A percentile compares a stretch with the other conserved stretches of the same genome.
Evolutionary conservation across 2,888 invertebrate genomes (phyloP).

Genomic region (Osedax frankpressi): DNA sequence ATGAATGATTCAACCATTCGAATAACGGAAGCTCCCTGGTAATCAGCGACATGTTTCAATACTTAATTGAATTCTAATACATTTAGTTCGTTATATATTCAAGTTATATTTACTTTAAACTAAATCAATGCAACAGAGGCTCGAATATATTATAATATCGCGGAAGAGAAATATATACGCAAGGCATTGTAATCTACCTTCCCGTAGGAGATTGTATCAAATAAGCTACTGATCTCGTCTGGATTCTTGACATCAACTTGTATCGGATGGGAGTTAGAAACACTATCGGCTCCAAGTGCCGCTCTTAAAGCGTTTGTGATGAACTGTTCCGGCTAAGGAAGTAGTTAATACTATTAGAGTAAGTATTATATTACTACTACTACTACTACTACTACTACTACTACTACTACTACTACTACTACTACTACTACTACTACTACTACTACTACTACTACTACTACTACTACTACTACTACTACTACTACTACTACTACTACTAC

Average conservation of each 20-base stretch:
- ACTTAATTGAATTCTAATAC: neutral
- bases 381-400: neutral
- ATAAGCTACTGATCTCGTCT: slow-evolving; percentile 76
- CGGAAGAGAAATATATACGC: neutral
- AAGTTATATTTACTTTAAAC: too few species aligned
- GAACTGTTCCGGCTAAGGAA: neutral
- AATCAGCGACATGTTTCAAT: too few species aligned
- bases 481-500: too few species aligned
- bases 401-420: too few species aligned
- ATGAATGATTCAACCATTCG: slow-evolving; percentile 27
- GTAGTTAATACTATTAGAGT: neutral
- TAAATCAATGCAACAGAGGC: too few species aligned
- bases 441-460: too few species aligned
- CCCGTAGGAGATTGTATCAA: slow-evolving; percentile 77
- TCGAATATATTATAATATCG: too few species aligned
- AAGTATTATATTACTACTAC: neutral
- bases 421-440: too few species aligned
- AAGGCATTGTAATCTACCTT: slow-evolving; percentile 58
- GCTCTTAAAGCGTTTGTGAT: slow-evolving; percentile 29
- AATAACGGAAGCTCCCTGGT: slow-evolving; percentile 28
- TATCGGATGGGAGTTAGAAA: slow-evolving; percentile 75
- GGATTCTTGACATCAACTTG: slow-evolving; percentile 72
- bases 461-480: too few species aligned
- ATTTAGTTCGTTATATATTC: too few species aligned
- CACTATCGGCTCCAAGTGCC: slow-evolving; percentile 64